Evolutionary conservation across 2,888 invertebrate species (phyloP).

Genomic region (Ennomos quercinarius): DNA sequence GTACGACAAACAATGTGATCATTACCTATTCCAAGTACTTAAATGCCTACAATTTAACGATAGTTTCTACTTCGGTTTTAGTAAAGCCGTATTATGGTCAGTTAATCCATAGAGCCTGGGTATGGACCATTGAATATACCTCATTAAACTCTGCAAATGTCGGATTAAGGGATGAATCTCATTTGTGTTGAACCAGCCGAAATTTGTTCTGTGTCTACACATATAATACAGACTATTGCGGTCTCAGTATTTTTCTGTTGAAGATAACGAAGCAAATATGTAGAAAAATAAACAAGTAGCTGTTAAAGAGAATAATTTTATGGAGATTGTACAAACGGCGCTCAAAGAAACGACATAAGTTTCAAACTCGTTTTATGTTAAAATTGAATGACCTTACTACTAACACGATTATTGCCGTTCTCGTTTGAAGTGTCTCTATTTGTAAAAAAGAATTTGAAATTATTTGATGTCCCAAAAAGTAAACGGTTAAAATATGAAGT

Average conservation of each 20-base stretch:
- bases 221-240: slow-evolving; percentile 2
- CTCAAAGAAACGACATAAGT: slow-evolving; percentile 63
- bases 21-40: slow-evolving; percentile 2
- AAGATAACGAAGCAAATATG: slow-evolving; percentile 2
- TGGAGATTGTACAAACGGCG: slow-evolving; percentile 60
- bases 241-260: not conserved
- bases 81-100: slow-evolving; percentile 25
- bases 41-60: slow-evolving; percentile 9
- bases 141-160: slow-evolving; percentile 28
- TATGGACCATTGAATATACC: slow-evolving; percentile 25
- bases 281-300: slow-evolving; percentile 2
- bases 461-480: too few species aligned
- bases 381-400: slow-evolving; percentile 60
- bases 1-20: not conserved
- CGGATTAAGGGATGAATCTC: slow-evolving; percentile 29
- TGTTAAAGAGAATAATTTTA: slow-evolving; percentile 16
- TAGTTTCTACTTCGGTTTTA: slow-evolving; percentile 18
- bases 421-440: too few species aligned
- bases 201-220: slow-evolving; percentile 39
- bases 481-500: too few species aligned
- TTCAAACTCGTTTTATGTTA: slow-evolving; percentile 60
- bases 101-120: slow-evolving; percentile 21
- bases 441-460: too few species aligned
- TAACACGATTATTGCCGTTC: too few species aligned
- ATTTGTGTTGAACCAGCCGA: slow-evolving; percentile 26